Evolutionary conservation across 2,113 vertebrate genomes (phyloP).

Genomic region (Eptesicus fuscus): DNA sequence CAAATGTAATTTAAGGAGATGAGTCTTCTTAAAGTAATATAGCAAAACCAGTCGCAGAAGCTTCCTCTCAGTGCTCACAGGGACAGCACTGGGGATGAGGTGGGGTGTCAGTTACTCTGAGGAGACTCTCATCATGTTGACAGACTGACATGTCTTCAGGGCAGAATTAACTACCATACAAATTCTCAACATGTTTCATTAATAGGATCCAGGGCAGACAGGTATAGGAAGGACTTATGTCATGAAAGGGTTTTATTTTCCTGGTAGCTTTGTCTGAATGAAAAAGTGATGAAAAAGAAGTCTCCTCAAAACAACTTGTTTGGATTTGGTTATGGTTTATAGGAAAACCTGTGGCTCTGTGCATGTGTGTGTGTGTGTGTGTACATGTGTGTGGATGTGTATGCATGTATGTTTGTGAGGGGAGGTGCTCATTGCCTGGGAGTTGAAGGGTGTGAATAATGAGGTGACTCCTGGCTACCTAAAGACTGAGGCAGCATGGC

Average conservation of each 20-base stretch:
- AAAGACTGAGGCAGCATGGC: neutral
- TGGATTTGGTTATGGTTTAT: neutral
- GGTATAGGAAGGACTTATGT: neutral
- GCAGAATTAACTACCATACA: neutral
- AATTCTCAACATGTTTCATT: neutral
- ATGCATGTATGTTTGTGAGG: neutral
- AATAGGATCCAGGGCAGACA: neutral
- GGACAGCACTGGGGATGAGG: neutral
- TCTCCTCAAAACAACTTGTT: neutral
- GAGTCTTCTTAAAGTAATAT: neutral
- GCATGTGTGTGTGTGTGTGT: neutral
- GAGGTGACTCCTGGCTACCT: neutral
- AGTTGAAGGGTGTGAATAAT: neutral
- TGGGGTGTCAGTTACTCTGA: neutral
- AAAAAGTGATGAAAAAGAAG: neutral
- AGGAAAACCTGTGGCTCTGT: neutral
- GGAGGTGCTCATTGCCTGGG: neutral
- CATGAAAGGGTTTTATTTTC: neutral
- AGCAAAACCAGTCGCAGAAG: neutral
- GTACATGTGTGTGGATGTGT: neutral
- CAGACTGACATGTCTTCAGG: neutral
- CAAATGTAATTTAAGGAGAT: slow-evolving; percentile 4
- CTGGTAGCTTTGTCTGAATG: neutral
- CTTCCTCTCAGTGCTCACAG: neutral
- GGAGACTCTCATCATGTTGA: neutral